Conservation (phyloP, 2,113 vertebrate species). For the Nanger granti region DNA sequence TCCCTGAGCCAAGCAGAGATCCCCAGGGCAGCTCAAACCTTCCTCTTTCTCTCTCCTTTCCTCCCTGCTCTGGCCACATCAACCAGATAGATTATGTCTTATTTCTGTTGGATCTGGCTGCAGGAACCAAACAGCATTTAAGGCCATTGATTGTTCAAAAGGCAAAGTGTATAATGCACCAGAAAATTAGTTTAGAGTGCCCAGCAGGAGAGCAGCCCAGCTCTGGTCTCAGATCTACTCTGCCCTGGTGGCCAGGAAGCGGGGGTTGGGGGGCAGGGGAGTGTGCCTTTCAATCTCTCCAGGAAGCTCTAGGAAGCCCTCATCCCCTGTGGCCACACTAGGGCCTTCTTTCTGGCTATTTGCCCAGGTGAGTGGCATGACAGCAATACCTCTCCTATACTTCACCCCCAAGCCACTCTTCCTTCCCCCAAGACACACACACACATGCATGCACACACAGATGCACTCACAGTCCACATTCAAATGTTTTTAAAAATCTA, state of each 20-base stretch:
- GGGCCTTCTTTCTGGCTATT: neutral
- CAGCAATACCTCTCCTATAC: neutral
- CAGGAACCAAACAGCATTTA: slow-evolving; percentile 73
- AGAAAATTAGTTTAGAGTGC: slow-evolving; percentile 80
- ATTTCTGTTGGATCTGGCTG: slow-evolving; percentile 75
- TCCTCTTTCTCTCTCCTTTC: slow-evolving; percentile 1
- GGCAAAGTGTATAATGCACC: slow-evolving; percentile 78
- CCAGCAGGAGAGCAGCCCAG: slow-evolving; percentile 55
- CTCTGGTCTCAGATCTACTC: slow-evolving; percentile 47
- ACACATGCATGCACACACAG: neutral
- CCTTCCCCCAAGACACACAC: neutral
- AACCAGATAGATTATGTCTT: slow-evolving; percentile 71
- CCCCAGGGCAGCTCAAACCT: neutral
- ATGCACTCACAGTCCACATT: neutral
- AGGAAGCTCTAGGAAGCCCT: neutral
- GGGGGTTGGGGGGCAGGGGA: accelerated
- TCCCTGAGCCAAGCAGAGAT: neutral
- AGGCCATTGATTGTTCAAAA: slow-evolving; percentile 73
- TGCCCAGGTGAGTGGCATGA: neutral
- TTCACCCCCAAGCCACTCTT: neutral
- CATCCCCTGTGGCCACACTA: neutral
- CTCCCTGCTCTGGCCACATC: slow-evolving; percentile 39
- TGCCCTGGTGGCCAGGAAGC: neutral
- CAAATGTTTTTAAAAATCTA: neutral
- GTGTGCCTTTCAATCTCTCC: neutral